Percentiles rank a stretch among this genome's conserved stretches.
Evolutionary conservation across 2,797 vertebrate genomes (phyloP).

Genomic region (Spheniscus humboldti): DNA sequence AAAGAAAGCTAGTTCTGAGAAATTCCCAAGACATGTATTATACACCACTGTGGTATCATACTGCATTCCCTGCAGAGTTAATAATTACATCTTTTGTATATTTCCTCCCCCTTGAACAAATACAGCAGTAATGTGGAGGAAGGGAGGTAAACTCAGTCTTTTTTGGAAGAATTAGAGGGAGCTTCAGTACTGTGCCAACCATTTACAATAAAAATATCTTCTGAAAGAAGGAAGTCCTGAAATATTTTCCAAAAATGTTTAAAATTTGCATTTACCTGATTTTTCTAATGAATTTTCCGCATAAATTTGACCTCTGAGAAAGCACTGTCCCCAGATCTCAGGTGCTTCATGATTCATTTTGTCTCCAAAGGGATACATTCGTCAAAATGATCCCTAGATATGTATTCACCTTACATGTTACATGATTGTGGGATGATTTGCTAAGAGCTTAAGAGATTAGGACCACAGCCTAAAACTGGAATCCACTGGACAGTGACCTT

Average conservation of each 20-base stretch:
- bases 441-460: background rate
- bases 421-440: background rate
- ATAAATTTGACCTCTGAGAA: background rate
- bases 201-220: background rate
- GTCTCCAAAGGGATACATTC: background rate
- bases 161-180: background rate
- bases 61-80: background rate
- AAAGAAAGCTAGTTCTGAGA: background rate
- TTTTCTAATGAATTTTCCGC: background rate
- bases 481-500: background rate
- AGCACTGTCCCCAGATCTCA: background rate
- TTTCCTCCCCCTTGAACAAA: background rate
- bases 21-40: background rate
- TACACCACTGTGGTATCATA: background rate
- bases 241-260: background rate
- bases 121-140: background rate
- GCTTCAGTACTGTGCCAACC: accelerated
- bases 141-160: background rate
- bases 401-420: background rate
- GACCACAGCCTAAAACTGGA: background rate
- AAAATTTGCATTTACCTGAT: background rate
- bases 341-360: background rate
- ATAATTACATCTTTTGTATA: background rate
- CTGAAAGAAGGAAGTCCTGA: background rate
- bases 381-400: background rate